phyloP scores from a whole-genome alignment of 2,113 vertebrate genomes.

The Protomyctophum bolini region DNA sequence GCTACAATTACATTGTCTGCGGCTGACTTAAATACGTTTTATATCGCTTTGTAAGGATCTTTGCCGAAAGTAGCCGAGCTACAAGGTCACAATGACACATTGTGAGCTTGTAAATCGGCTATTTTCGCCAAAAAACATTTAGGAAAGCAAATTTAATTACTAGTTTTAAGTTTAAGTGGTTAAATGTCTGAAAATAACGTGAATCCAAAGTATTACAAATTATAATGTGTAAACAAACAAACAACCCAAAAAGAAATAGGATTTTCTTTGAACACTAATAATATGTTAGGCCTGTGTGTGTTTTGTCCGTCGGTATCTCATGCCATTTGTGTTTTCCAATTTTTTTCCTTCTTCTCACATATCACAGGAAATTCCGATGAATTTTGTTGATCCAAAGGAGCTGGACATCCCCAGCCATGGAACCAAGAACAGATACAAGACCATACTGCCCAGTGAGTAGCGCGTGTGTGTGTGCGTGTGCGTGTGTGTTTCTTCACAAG shows the following conservation, averaged over 20 bases:
- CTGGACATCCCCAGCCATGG: conserved; percentile 92
- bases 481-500: neutral
- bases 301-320: neutral
- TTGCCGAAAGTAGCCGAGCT: no score
- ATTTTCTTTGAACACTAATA: no score
- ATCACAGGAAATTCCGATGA: conserved; percentile 97
- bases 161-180: no score
- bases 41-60: no score
- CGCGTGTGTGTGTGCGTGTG: conserved; percentile 8
- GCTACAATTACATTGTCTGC: no score
- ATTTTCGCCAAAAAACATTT: no score
- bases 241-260: no score
- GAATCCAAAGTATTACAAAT: neutral
- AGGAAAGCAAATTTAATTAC: no score
- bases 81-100: no score
- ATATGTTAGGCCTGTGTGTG: neutral
- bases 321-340: neutral
- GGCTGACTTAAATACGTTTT: no score
- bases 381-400: conserved; percentile 96
- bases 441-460: conserved; percentile 96
- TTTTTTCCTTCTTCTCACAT: neutral
- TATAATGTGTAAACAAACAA: no score
- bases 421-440: conserved; percentile 97
- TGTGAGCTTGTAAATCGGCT: no score
- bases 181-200: neutral